Evolutionary conservation across 2,113 vertebrate genomes (phyloP), one percentile per base, ranked within the genome.

Genomic region (Reinhardtius hippoglossoides): DNA sequence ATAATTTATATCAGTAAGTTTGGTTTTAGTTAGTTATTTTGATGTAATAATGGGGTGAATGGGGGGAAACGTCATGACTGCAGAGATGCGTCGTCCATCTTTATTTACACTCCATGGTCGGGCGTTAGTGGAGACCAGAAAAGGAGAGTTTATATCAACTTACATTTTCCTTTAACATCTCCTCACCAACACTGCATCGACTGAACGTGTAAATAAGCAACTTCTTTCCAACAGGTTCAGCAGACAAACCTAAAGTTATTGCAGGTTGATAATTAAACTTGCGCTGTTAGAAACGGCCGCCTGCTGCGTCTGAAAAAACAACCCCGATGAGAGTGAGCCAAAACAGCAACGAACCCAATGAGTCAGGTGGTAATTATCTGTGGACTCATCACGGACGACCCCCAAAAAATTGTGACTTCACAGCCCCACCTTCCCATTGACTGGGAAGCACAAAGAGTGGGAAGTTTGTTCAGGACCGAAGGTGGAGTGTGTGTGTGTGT

Each of bases 401-500:
- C 15, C 5, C 31, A 27, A 50, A 18, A 18, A 50, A 20, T 15
- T 16, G 12, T 46, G 44, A 46, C 21, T 20, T 48, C 24, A 57
- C 40, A 64, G 20, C 16, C 27, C 52, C 54, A 78, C 59, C n/a
- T 55, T 42, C 56, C n/a, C 8, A 60, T 14, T 44, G 24, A 67
- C 46, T 60, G 57, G 9, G 35, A 37, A 71, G 56, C 62, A 74
- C 50, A 74, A 84, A 78, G 50, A 54, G 31, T 5, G 31, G 31
- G 31, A 31, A 31, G 67, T 76, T 65, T 50, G 52, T n/a, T 18
- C 16, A 42, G 52, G 56, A 42, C 15, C 27, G 12, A 84, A 72
- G 27, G 3, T 48, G 12, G 86, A 75, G 23, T 3, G 42, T 56
- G 54, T 23, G 21, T 20, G 18, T n/a, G 60, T 74, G 40, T n/a